A percentile compares a stretch with the other conserved stretches of the same genome.
phyloP scores from a whole-genome alignment of 2,113 vertebrate genomes.

The Cricetomys ansorgei region DNA sequence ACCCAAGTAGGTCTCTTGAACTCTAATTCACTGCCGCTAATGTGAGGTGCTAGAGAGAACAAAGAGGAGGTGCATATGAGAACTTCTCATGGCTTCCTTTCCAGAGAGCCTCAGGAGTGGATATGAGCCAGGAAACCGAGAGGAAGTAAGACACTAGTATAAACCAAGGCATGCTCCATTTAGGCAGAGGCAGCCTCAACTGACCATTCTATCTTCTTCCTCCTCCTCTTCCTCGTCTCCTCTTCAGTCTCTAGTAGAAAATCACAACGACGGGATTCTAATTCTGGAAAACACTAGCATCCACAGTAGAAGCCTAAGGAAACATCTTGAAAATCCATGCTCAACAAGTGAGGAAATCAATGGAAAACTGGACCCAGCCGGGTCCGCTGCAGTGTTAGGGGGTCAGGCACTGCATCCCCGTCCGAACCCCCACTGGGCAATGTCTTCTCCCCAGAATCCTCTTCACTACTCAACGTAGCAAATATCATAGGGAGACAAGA shows the following conservation, averaged over 20 bases:
- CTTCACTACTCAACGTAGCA: neutral
- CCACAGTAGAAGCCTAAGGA: neutral
- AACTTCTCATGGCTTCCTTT: neutral
- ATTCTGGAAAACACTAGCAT: neutral
- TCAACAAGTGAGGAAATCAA: neutral
- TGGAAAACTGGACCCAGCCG: neutral
- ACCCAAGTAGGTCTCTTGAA: neutral
- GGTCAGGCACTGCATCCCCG: neutral
- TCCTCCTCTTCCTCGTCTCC: neutral
- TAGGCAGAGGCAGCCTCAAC: neutral
- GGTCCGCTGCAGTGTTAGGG: neutral
- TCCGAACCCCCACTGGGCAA: neutral
- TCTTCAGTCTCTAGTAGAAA: neutral
- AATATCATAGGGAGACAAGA: neutral
- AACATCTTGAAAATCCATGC: neutral
- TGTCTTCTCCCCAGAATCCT: neutral
- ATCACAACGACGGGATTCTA: neutral
- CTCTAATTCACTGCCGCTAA: neutral
- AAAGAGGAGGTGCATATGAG: neutral
- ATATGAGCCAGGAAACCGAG: neutral
- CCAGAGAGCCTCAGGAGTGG: neutral
- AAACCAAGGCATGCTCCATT: neutral
- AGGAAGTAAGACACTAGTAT: accelerated
- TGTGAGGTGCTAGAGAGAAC: neutral
- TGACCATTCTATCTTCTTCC: neutral